Evolutionary conservation across 2,888 invertebrate species (phyloP).

Genomic region (Lordiphosa andalusiaca): DNA sequence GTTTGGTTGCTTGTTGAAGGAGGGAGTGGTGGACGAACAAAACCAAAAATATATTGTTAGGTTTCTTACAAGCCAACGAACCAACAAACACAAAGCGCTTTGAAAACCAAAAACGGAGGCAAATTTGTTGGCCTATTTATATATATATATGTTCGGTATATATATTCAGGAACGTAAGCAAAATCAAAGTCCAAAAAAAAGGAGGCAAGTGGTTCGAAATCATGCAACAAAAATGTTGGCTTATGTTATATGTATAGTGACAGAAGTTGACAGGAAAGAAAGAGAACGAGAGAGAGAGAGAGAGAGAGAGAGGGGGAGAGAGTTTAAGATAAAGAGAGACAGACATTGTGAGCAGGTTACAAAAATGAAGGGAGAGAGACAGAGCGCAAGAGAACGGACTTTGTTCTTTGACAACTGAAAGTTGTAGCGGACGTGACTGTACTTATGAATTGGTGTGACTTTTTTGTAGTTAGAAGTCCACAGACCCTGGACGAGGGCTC

Average conservation of each 20-base stretch:
- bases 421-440: conserved; percentile 10
- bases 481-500: not conserved
- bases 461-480: not conserved
- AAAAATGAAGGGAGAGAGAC: conserved; percentile 4
- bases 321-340: conserved; percentile 3
- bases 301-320: conserved; percentile 12
- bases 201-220: conserved; percentile 15
- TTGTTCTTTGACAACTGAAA: not conserved
- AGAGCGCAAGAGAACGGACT: conserved; percentile 8
- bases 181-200: conserved; percentile 30
- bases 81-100: conserved; percentile 43
- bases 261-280: conserved; percentile 17
- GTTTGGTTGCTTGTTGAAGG: conserved; percentile 5
- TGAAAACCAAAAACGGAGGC: too few relatives aligned
- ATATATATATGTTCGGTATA: conserved; percentile 16
- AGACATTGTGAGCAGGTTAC: conserved; percentile 8
- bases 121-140: conserved; percentile 13
- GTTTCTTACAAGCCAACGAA: conserved; percentile 38
- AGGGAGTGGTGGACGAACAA: conserved; percentile 26
- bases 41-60: conserved; percentile 28
- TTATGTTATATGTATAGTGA: conserved; percentile 23
- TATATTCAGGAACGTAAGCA: conserved; percentile 12
- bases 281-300: conserved; percentile 21
- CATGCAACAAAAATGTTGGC: conserved; percentile 33
- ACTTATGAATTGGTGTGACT: not conserved